Conservation (phyloP, 2,113 vertebrate genomes). For the Dromaius novaehollandiae region DNA sequence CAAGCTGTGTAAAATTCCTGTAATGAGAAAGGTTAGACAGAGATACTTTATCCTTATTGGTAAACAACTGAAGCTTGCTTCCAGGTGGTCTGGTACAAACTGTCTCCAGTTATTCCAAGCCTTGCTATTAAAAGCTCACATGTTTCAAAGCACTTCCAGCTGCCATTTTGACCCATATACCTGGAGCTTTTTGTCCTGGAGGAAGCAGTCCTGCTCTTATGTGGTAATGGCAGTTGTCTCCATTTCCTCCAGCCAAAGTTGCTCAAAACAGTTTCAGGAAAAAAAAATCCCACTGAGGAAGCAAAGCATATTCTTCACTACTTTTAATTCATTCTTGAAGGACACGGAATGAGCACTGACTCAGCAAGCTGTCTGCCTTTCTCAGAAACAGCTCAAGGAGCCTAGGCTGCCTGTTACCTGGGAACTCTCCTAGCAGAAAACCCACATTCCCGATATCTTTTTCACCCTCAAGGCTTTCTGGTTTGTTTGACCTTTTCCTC, state of each 20-base stretch:
- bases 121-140: not conserved
- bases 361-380: constrained; percentile 5
- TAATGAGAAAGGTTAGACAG: not conserved
- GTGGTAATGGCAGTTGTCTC: not conserved
- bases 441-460: not conserved
- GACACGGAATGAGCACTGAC: constrained; percentile 11
- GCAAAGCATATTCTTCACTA: not conserved
- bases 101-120: constrained; percentile 3
- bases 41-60: not conserved
- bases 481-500: not conserved
- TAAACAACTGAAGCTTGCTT: constrained; percentile 1
- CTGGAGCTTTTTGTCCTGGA: constrained; percentile 25
- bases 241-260: constrained; percentile 27
- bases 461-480: not conserved
- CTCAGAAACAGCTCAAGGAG: not conserved
- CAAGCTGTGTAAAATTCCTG: constrained; percentile 15
- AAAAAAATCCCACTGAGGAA: not conserved
- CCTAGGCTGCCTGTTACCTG: not conserved
- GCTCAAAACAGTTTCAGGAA: constrained; percentile 9
- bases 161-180: constrained; percentile 2
- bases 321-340: constrained; percentile 33
- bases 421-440: not conserved
- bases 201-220: constrained; percentile 39
- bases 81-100: not conserved
- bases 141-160: not conserved